Evolutionary conservation across 1,140 invertebrate genomes (phyloP).

Genomic region (Neotoxoptera formosana): DNA sequence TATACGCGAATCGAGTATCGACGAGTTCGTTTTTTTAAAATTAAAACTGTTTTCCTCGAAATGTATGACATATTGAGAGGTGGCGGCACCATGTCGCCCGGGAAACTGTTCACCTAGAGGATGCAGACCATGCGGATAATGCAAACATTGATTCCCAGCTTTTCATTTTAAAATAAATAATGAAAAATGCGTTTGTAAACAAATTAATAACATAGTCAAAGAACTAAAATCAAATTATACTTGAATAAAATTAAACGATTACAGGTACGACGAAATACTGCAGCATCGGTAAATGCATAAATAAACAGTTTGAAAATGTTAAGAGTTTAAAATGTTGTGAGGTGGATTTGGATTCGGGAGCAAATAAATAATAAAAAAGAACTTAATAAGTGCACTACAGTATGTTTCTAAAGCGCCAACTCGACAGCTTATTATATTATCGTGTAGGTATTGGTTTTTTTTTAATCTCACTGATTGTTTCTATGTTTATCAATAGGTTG

Average conservation of each 20-base stretch:
- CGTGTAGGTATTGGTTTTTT: background rate
- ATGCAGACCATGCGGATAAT: constrained; percentile 46
- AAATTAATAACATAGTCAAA: background rate
- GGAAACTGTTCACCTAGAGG: constrained; percentile 19
- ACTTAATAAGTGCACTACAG: constrained; percentile 18
- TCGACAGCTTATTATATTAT: background rate
- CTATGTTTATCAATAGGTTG: constrained; percentile 33
- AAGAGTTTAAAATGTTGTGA: background rate
- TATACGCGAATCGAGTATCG: background rate
- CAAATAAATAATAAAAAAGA: background rate
- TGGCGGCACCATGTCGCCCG: no score
- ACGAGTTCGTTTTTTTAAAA: background rate
- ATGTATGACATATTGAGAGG: background rate
- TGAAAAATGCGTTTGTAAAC: background rate
- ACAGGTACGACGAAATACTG: constrained; percentile 4
- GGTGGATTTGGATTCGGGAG: background rate
- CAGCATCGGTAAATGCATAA: constrained; percentile 38
- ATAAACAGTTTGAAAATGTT: background rate
- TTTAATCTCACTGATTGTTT: background rate
- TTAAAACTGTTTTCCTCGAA: background rate
- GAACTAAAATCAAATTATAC: background rate
- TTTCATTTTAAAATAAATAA: constrained; percentile 51
- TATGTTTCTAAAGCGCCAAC: background rate
- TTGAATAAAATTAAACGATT: background rate
- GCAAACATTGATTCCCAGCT: constrained; percentile 54